Percentiles rank a stretch among this genome's conserved stretches.
Evolutionary conservation across 2,888 invertebrate species (phyloP).

Genomic region (Chrysolina oricalcia): DNA sequence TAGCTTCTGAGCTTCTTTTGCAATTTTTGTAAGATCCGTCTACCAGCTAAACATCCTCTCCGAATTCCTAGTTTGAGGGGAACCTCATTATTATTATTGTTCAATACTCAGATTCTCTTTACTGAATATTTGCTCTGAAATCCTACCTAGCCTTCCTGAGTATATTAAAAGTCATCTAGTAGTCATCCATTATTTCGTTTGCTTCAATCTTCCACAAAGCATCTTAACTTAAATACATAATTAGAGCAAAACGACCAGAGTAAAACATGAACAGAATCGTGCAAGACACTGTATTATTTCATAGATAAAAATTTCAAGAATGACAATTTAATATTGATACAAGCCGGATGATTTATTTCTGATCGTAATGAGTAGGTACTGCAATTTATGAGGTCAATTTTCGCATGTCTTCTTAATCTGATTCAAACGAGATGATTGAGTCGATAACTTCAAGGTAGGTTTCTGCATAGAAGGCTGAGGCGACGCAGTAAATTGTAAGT

Average conservation of each 20-base stretch:
- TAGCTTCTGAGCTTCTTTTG: no score
- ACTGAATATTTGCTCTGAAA: no score
- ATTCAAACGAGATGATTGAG: conserved; percentile 60
- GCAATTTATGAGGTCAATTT: conserved; percentile 58
- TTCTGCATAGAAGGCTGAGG: conserved; percentile 23
- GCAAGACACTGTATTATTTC: conserved; percentile 56
- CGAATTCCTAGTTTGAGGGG: no score
- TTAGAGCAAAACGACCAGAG: conserved; percentile 27
- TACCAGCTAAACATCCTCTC: no score
- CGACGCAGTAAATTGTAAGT: background rate
- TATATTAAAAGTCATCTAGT: no score
- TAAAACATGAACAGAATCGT: conserved; percentile 53
- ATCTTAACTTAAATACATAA: conserved; percentile 20
- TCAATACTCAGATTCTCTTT: no score
- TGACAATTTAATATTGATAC: conserved; percentile 66
- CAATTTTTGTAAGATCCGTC: no score
- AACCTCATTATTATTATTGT: no score
- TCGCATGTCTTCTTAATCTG: conserved; percentile 54
- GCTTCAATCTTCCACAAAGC: background rate
- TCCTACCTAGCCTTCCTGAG: no score
- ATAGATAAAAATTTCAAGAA: conserved; percentile 60
- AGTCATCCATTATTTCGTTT: background rate
- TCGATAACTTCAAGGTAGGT: conserved; percentile 53
- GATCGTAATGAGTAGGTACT: conserved; percentile 56
- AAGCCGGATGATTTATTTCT: conserved; percentile 62